A percentile compares a stretch with the other conserved stretches of the same genome.
Evolutionary conservation across 1,140 invertebrate genomes (phyloP).

Genomic region (Leptoteleia sp.): DNA sequence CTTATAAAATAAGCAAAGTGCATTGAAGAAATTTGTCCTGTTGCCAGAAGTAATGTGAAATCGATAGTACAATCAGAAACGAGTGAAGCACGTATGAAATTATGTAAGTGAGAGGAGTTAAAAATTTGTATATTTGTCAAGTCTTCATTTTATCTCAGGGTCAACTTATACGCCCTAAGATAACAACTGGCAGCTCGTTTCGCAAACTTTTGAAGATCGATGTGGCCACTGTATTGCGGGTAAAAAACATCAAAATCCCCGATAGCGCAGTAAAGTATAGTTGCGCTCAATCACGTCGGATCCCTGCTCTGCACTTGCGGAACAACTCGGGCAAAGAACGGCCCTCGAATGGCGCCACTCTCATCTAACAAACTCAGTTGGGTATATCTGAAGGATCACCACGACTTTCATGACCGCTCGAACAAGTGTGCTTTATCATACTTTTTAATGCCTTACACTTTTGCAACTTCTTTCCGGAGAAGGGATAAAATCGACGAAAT

Average conservation of each 20-base stretch:
- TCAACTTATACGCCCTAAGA: slow-evolving; percentile 54
- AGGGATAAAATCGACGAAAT: not conserved
- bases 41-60: too few species aligned
- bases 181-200: slow-evolving; percentile 66
- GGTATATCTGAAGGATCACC: slow-evolving; percentile 50
- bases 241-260: slow-evolving; percentile 64
- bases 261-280: slow-evolving; percentile 65
- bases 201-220: slow-evolving; percentile 64
- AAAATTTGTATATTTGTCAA: slow-evolving; percentile 52
- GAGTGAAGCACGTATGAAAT: not conserved
- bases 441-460: slow-evolving; percentile 54
- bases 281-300: slow-evolving; percentile 60
- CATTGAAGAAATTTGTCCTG: too few species aligned
- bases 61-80: not conserved
- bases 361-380: slow-evolving; percentile 56
- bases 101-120: not conserved
- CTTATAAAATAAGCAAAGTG: too few species aligned
- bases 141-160: slow-evolving; percentile 37
- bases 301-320: slow-evolving; percentile 53
- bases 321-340: slow-evolving; percentile 58
- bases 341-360: slow-evolving; percentile 54
- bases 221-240: slow-evolving; percentile 56
- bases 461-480: slow-evolving; percentile 14
- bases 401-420: slow-evolving; percentile 53
- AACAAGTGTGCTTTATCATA: slow-evolving; percentile 56